Evolutionary conservation across 1,140 invertebrate genomes (phyloP).

Genomic region (Paraescarpia echinospica): DNA sequence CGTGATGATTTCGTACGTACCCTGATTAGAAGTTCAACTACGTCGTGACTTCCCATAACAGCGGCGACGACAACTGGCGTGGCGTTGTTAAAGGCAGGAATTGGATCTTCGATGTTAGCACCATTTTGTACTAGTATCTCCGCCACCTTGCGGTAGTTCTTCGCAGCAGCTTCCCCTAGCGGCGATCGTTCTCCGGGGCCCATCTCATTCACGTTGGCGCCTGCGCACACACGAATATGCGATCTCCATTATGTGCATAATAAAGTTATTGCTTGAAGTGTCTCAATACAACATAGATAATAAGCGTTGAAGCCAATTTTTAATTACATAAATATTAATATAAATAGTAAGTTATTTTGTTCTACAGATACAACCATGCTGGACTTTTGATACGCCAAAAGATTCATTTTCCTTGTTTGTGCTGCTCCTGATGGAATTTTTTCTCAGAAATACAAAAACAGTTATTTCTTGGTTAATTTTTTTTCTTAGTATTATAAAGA

Average conservation of each 20-base stretch:
- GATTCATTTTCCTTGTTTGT: too few species aligned
- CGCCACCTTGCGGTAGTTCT: constrained; percentile 25
- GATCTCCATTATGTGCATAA: background rate
- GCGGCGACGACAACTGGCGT: constrained; percentile 25
- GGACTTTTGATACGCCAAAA: too few species aligned
- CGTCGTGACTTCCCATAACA: background rate
- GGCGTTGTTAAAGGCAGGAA: constrained; percentile 26
- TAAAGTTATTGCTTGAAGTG: background rate
- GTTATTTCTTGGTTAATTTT: too few species aligned
- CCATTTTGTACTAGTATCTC: constrained; percentile 21
- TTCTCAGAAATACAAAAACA: background rate
- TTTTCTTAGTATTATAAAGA: too few species aligned
- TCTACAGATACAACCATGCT: too few species aligned
- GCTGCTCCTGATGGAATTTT: background rate
- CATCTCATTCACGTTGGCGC: constrained; percentile 25
- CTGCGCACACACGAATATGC: background rate
- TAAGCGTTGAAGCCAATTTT: background rate
- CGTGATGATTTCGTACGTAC: background rate
- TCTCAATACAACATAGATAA: background rate
- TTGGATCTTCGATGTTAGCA: constrained; percentile 20
- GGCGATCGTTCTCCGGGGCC: constrained; percentile 25
- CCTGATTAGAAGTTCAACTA: constrained; percentile 17
- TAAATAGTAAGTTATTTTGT: background rate
- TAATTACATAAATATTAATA: background rate
- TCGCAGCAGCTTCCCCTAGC: constrained; percentile 23